These are phyloP conservation scores for Melitaea athalia DNA, from an alignment of 2,888 invertebrate species.

Conservation along the genomic window DNA sequence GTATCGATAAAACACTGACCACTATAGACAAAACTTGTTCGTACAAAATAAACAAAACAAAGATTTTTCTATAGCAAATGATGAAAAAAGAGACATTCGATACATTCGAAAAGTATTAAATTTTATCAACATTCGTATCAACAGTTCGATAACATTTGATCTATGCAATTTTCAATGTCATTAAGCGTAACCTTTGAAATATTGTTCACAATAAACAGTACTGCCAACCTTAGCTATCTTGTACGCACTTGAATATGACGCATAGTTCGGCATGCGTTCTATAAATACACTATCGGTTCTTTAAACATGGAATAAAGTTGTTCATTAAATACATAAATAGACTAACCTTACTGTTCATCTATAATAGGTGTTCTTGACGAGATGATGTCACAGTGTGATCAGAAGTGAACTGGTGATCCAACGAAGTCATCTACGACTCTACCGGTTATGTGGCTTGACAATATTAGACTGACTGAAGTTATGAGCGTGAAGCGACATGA, in stretches of 20 bases:
- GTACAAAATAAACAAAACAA: neutral
- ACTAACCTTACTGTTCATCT: slow-evolving; percentile 42
- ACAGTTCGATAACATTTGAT: slow-evolving; percentile 35
- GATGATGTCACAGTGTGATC: slow-evolving; percentile 16
- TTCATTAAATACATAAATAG: slow-evolving; percentile 42
- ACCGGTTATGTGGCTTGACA: slow-evolving; percentile 26
- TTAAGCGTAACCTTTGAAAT: slow-evolving; percentile 33
- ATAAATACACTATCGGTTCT: slow-evolving; percentile 19
- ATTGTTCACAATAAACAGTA: slow-evolving; percentile 14
- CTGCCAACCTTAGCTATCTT: slow-evolving; percentile 27
- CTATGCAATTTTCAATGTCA: slow-evolving; percentile 35
- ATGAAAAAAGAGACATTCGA: slow-evolving; percentile 8
- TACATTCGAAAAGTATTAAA: slow-evolving; percentile 18
- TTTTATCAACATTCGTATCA: slow-evolving; percentile 27
- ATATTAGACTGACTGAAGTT: slow-evolving; percentile 24
- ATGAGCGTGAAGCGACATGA: neutral
- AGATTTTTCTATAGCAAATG: neutral
- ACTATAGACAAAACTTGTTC: neutral
- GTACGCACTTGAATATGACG: slow-evolving; percentile 26
- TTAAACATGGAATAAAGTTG: slow-evolving; percentile 25
- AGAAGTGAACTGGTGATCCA: neutral
- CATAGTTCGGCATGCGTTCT: slow-evolving; percentile 25
- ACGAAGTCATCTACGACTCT: slow-evolving; percentile 1
- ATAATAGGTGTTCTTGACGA: slow-evolving; percentile 23
- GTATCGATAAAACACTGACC: neutral